Evolutionary conservation across 2,797 vertebrate species (phyloP).

Genomic region (Calcarius lapponicus): DNA sequence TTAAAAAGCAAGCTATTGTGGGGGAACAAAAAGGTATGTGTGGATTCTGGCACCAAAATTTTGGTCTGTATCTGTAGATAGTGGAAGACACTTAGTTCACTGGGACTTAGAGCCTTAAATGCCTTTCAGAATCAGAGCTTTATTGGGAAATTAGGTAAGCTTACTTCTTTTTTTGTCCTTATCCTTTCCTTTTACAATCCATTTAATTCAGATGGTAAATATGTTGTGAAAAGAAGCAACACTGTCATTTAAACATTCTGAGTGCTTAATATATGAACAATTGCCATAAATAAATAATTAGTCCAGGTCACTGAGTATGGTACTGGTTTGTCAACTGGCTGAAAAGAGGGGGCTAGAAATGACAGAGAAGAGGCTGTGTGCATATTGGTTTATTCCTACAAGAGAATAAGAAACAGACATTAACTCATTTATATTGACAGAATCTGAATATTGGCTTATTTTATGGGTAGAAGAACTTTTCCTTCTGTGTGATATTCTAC

Average conservation of each 20-base stretch:
- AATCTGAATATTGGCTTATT: neutral
- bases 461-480: conserved; percentile 54
- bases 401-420: neutral
- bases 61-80: neutral
- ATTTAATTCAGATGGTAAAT: neutral
- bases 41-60: neutral
- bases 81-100: neutral
- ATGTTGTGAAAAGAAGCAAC: neutral
- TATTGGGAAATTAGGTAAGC: neutral
- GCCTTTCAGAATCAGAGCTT: neutral
- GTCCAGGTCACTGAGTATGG: neutral
- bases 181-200: neutral
- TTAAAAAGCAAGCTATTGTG: neutral
- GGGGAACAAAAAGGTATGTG: neutral
- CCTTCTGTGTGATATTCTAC: conserved; percentile 25
- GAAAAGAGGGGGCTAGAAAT: neutral
- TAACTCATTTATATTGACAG: neutral
- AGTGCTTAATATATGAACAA: neutral
- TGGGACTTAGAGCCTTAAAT: neutral
- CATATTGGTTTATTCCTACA: neutral
- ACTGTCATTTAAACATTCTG: neutral
- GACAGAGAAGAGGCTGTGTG: neutral
- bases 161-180: neutral
- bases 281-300: neutral
- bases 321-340: neutral